Conservation (phyloP, 2,113 vertebrate genomes). For the Theropithecus gelada region DNA sequence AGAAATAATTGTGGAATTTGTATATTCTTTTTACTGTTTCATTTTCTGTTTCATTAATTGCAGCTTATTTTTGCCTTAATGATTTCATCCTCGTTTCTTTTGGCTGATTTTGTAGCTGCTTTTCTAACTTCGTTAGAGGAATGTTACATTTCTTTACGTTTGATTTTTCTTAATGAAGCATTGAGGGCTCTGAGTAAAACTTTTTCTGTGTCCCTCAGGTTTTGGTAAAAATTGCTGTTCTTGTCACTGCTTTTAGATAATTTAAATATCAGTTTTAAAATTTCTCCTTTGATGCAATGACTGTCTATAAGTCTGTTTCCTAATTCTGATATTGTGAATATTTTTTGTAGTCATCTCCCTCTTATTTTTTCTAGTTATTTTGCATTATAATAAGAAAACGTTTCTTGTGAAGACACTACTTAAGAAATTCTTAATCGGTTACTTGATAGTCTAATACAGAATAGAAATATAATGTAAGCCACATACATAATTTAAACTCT, state of each 20-base stretch:
- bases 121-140: not conserved
- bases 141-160: not conserved
- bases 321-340: not conserved
- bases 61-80: not conserved
- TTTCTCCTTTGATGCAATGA: not conserved
- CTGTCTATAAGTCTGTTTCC: not conserved
- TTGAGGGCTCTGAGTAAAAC: not conserved
- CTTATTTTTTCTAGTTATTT: not conserved
- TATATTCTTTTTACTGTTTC: not conserved
- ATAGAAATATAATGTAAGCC: not conserved
- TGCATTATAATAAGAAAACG: constrained; percentile 38
- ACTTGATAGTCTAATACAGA: not conserved
- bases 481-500: not conserved
- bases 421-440: not conserved
- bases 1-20: not conserved
- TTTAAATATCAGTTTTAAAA: not conserved
- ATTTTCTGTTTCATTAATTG: not conserved
- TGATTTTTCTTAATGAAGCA: not conserved
- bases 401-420: not conserved
- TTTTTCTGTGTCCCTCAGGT: constrained; percentile 66
- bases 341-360: constrained; percentile 50
- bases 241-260: not conserved
- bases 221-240: not conserved
- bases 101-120: not conserved
- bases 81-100: not conserved